phyloP scores from a whole-genome alignment of 2,113 vertebrate genomes.

The Narcine bancroftii region DNA sequence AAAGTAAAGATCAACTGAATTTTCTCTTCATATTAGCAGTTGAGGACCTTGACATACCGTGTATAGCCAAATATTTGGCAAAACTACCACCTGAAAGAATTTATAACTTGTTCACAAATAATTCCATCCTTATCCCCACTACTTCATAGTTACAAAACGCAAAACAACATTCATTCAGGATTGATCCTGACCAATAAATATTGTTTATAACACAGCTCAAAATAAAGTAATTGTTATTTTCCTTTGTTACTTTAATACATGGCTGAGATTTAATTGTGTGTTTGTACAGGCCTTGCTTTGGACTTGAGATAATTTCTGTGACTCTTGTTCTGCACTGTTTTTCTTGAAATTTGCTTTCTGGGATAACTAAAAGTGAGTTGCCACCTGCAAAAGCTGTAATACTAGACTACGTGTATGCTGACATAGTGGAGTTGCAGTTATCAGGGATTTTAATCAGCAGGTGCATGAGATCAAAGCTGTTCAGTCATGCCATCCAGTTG shows the following conservation, averaged over 20 bases:
- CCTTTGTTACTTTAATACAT: not conserved
- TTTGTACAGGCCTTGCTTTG: not conserved
- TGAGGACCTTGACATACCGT: not conserved
- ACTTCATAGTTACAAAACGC: no score
- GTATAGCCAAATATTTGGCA: not conserved
- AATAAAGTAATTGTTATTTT: not conserved
- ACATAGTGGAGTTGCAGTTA: no score
- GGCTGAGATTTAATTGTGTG: constrained; percentile 1
- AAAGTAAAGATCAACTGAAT: not conserved
- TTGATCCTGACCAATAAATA: not conserved
- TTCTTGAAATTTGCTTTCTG: not conserved
- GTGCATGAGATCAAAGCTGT: no score
- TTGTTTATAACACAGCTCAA: not conserved
- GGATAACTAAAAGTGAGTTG: no score
- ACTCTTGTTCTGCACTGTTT: not conserved
- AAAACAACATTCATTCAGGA: not conserved
- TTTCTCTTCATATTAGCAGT: not conserved
- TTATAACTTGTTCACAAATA: not conserved
- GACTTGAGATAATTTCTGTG: not conserved
- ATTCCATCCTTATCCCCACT: not conserved
- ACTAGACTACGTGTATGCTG: no score
- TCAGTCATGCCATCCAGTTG: no score
- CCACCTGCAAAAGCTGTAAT: no score
- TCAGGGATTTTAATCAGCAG: no score
- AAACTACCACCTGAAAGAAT: not conserved